Conservation (phyloP, 2,888 invertebrate genomes). For the Ramazzottius varieornatus region DNA sequence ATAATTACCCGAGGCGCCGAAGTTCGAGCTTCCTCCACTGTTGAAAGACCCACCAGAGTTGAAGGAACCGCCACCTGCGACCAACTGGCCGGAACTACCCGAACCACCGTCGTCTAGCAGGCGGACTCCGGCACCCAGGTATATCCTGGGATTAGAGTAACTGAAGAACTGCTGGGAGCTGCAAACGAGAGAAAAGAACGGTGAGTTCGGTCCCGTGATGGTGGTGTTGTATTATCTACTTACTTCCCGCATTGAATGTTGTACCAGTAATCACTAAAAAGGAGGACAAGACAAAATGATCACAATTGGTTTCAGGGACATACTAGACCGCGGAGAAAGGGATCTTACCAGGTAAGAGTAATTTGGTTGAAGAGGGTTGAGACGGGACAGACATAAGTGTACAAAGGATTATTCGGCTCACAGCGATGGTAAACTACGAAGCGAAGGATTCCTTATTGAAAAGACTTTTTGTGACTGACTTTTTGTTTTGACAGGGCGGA, state of each 20-base stretch:
- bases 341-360: background rate
- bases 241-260: background rate
- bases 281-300: background rate
- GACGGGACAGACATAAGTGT: background rate
- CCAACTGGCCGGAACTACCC: background rate
- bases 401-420: background rate
- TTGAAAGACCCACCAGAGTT: background rate
- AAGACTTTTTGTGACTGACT: too few species aligned
- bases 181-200: background rate
- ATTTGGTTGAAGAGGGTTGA: constrained; percentile 3
- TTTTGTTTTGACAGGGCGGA: too few species aligned
- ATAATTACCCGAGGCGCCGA: background rate
- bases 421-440: too few species aligned
- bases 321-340: background rate
- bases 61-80: background rate
- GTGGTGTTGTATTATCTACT: background rate
- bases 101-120: background rate
- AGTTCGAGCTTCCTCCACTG: background rate
- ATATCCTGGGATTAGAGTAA: background rate
- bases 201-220: background rate
- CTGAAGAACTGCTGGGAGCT: background rate
- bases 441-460: too few species aligned
- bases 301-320: background rate
- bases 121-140: background rate
- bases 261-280: constrained; percentile 1